Evolutionary conservation across 2,797 vertebrate genomes (phyloP).

Genomic region (Chelon auratus): DNA sequence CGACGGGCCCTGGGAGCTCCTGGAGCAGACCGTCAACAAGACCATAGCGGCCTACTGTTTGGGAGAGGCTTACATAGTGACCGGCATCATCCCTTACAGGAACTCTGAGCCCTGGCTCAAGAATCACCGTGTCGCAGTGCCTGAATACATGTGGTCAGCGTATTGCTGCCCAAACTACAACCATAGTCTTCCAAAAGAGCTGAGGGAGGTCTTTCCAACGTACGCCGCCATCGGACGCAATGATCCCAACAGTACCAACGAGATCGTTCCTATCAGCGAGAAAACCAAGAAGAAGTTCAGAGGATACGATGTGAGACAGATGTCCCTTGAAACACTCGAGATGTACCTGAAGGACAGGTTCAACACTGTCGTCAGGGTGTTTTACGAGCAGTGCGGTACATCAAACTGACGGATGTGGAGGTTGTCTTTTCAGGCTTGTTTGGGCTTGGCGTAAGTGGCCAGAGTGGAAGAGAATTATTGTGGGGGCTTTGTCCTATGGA

Average conservation of each 20-base stretch:
- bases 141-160: constrained; percentile 82
- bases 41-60: constrained; percentile 65
- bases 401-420: constrained; percentile 16
- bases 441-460: too few species aligned
- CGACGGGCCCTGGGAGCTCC: constrained; percentile 72
- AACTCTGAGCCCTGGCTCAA: constrained; percentile 70
- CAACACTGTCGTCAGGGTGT: constrained; percentile 60
- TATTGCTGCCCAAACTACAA: constrained; percentile 81
- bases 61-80: constrained; percentile 74
- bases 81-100: constrained; percentile 78
- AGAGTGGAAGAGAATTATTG: too few species aligned
- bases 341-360: constrained; percentile 71
- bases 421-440: too few species aligned
- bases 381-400: constrained; percentile 71
- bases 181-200: constrained; percentile 58
- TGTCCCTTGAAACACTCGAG: constrained; percentile 73
- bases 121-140: constrained; percentile 76
- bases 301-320: constrained; percentile 76
- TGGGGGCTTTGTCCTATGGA: too few species aligned
- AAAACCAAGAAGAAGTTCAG: constrained; percentile 24
- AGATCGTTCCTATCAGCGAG: constrained; percentile 75
- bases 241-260: constrained; percentile 78
- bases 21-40: constrained; percentile 68
- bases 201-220: constrained; percentile 65
- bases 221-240: constrained; percentile 81